Conservation (phyloP, 2,888 invertebrate species). For the Pachliopta kotzebuea region DNA sequence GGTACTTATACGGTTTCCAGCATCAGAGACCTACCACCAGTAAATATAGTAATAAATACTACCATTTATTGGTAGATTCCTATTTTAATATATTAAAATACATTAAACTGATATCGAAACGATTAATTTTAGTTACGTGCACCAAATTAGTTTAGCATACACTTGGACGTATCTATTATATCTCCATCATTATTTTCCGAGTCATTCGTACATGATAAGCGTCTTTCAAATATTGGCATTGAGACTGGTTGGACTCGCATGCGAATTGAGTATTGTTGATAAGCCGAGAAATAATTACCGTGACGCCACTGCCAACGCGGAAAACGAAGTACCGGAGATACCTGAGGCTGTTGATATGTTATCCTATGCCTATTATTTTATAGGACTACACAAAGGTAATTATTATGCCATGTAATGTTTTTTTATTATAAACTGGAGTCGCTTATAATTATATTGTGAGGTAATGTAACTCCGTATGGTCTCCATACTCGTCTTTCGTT, state of each 20-base stretch:
- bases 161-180: conserved; percentile 89
- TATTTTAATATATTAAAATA: not conserved
- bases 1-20: not conserved
- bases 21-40: no score
- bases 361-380: conserved; percentile 89
- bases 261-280: conserved; percentile 81
- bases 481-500: no score
- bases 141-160: conserved; percentile 85
- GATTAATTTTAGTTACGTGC: conserved; percentile 79
- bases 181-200: conserved; percentile 84
- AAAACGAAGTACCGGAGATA: conserved; percentile 48
- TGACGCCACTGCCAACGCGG: conserved; percentile 29
- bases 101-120: not conserved
- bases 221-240: conserved; percentile 91
- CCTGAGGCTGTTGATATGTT: conserved; percentile 83
- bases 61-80: not conserved
- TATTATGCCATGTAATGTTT: not conserved
- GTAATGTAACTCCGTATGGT: no score
- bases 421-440: not conserved
- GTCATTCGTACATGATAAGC: conserved; percentile 86
- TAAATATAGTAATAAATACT: no score
- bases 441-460: not conserved
- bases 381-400: conserved; percentile 91
- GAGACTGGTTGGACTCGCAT: conserved; percentile 90
- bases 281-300: conserved; percentile 38